phyloP scores from a whole-genome alignment of 2,113 vertebrate genomes.

The Callionymus lyra region DNA sequence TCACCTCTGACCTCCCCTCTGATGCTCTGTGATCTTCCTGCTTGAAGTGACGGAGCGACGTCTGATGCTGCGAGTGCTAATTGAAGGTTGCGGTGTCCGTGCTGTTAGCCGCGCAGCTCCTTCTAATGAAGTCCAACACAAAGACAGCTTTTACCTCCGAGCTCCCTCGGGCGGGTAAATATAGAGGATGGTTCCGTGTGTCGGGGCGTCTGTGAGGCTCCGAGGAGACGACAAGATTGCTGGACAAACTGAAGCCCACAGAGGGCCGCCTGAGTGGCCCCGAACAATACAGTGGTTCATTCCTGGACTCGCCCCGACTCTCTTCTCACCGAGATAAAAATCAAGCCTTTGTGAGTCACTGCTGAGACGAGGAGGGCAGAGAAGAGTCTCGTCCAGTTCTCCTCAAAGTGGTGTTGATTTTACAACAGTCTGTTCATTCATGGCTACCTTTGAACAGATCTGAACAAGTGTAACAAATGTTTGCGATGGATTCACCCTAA shows the following conservation, averaged over 20 bases:
- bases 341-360: slow-evolving; percentile 30
- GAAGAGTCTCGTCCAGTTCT: slow-evolving; percentile 4
- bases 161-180: slow-evolving; percentile 34
- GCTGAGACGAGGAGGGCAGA: slow-evolving; percentile 15
- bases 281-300: slow-evolving; percentile 58
- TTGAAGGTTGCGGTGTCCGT: slow-evolving; percentile 33
- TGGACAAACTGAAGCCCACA: slow-evolving; percentile 35
- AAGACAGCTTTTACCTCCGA: slow-evolving; percentile 17
- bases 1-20: slow-evolving; percentile 23
- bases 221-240: slow-evolving; percentile 19
- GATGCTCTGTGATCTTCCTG: slow-evolving; percentile 25
- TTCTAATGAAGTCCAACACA: slow-evolving; percentile 20
- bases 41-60: slow-evolving; percentile 7
- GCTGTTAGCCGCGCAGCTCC: slow-evolving; percentile 21
- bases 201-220: slow-evolving; percentile 21
- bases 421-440: slow-evolving; percentile 3
- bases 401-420: slow-evolving; percentile 7
- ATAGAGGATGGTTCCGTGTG: slow-evolving; percentile 18
- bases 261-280: slow-evolving; percentile 30
- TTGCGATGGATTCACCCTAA: too few relatives aligned
- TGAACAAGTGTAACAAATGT: slow-evolving; percentile 2
- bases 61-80: slow-evolving; percentile 21
- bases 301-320: slow-evolving; percentile 17
- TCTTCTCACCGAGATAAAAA: slow-evolving; percentile 27
- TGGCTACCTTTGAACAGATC: slow-evolving; percentile 2